Evolutionary conservation across 53 echinoderm and acorn worm genomes (phyloP), one percentile per base, ranked within the genome.

Genomic region (Holothuria scabra): DNA sequence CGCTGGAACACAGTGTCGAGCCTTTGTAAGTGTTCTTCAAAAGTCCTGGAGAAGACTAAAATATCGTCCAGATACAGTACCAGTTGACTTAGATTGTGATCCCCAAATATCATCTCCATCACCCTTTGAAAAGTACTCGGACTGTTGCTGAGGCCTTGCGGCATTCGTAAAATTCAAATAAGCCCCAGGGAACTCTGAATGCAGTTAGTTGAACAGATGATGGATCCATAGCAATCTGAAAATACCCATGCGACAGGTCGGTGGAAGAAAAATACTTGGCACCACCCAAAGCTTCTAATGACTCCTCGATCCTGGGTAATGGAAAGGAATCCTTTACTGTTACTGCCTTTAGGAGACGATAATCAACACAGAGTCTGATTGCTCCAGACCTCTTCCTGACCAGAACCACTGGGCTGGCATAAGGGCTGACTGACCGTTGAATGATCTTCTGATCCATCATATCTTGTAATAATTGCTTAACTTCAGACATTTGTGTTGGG

Each of bases 1-100:
- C 89, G 37, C 8, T 66, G 22, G 22, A 89, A 67, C 6, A 89
- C 89, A 0, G 44, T 52, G 7, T 56, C 72, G n/a, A 86, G 22
- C 24, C 86, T 20, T 4, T 32, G 22, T 1, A 90, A 29, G 38
- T 85, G 80, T 30, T 90, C 90, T 10, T 90, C 86, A 18, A 85
- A 48, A 1, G 85, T 85, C 3, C 26, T 49, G 3, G 93, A 86
- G 28, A 86, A 92, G 0, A 92, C 87, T 35, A 92, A 32, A 13
- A 92, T 88, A 72, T 92, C 93, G 66, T 89, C 91, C 3, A 89
- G 28, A 46, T 89, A 89, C 46, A 87, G 35, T 0, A 86, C 66
- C 12, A 89, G 29, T 28, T 88, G 34, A 52, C 55, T 79, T 32
- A 84, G 25, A 38, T 89, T 92, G 37, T 89, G 38, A 66, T 92